A percentile compares a stretch with the other conserved stretches of the same genome.
phyloP scores from a whole-genome alignment of 2,797 vertebrate genomes.

The Furcifer pardalis region DNA sequence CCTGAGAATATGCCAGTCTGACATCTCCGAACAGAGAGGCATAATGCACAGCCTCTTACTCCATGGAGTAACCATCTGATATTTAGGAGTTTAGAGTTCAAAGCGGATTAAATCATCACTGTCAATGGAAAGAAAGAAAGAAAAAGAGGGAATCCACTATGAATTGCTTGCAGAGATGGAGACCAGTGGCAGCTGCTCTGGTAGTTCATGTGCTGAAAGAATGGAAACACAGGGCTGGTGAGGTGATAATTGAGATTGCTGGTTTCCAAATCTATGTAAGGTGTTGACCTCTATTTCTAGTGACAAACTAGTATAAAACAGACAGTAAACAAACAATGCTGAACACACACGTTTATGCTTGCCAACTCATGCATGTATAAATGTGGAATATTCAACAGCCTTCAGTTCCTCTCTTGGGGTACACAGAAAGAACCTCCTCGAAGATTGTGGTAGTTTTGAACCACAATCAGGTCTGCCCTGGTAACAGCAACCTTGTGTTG shows the following conservation, averaged over 20 bases:
- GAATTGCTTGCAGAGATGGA: neutral
- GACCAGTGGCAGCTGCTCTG: neutral
- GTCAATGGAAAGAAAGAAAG: neutral
- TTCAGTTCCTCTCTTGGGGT: no score
- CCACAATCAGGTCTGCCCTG: no score
- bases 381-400: neutral
- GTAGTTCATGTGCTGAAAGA: neutral
- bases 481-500: no score
- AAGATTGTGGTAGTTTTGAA: no score
- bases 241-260: neutral
- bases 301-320: neutral
- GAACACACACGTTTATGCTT: neutral
- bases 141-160: neutral
- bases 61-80: neutral
- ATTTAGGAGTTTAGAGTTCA: slow-evolving; percentile 20
- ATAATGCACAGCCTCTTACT: neutral
- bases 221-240: neutral
- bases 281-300: neutral
- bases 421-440: no score
- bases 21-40: neutral
- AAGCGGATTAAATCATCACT: slow-evolving; percentile 22
- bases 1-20: neutral
- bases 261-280: neutral
- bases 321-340: neutral
- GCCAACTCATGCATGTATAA: neutral